These are phyloP conservation scores for Neogobius melanostomus DNA, from an alignment of 2,113 vertebrate species.

Conservation along the genomic window DNA sequence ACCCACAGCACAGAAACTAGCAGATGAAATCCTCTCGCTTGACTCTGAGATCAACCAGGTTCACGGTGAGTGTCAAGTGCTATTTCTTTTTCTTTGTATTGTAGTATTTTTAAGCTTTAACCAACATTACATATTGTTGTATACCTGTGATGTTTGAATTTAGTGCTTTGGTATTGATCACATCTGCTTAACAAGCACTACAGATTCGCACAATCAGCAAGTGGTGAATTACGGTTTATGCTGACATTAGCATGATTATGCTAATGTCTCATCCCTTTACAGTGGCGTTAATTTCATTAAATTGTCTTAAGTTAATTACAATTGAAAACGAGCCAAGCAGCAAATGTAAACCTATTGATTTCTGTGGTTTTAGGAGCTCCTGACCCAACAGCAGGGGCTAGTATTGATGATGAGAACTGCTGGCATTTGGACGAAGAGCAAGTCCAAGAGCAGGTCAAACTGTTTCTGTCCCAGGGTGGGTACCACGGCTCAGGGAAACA, in stretches of 20 bases:
- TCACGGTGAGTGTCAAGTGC: constrained; percentile 83
- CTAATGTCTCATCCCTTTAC: background rate
- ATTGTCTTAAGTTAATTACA: constrained; percentile 2
- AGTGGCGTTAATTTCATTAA: constrained; percentile 2
- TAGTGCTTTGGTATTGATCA: constrained; percentile 34
- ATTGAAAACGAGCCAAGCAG: constrained; percentile 6
- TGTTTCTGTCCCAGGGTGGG: constrained; percentile 95
- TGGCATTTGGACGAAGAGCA: constrained; percentile 99
- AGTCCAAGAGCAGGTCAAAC: constrained; percentile 97
- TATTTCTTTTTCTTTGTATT: background rate
- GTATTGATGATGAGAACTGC: constrained; percentile 96
- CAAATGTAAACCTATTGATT: constrained; percentile 4
- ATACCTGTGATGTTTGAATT: background rate
- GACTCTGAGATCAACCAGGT: constrained; percentile 99
- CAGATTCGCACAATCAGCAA: constrained; percentile 28
- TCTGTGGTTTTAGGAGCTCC: constrained; percentile 84
- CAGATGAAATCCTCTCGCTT: constrained; percentile 95
- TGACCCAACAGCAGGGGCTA: constrained; percentile 95
- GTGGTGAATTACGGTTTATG: constrained; percentile 10
- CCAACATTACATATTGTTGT: background rate
- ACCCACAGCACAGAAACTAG: constrained; percentile 95
- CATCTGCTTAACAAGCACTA: constrained; percentile 18
- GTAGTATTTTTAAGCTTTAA: background rate
- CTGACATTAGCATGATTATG: constrained; percentile 13
- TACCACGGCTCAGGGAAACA: constrained; percentile 99